Conservation (phyloP, 2,113 vertebrate genomes). For the Noturus placidus region DNA sequence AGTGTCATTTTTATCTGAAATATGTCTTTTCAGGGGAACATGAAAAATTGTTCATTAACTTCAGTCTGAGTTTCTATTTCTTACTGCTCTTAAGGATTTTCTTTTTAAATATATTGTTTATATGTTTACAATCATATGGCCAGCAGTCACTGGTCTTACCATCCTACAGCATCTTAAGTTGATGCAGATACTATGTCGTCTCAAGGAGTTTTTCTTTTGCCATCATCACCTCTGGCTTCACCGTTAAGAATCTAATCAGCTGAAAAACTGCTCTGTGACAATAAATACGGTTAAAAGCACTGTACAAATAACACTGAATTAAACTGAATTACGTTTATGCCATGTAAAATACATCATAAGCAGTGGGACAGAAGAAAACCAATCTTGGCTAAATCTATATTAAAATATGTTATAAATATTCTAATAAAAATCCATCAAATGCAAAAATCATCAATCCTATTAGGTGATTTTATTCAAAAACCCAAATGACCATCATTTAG, state of each 20-base stretch:
- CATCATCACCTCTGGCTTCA: neutral
- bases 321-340: conserved; percentile 7
- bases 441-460: neutral
- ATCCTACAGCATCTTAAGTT: neutral
- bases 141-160: neutral
- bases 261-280: neutral
- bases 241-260: conserved; percentile 5
- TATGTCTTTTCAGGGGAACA: neutral
- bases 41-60: neutral
- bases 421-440: conserved; percentile 5
- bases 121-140: neutral
- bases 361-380: neutral
- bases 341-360: neutral
- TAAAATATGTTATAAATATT: neutral
- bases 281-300: conserved; percentile 17
- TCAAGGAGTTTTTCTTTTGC: neutral
- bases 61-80: neutral
- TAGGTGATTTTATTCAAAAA: neutral
- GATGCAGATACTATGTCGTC: too few species aligned
- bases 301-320: neutral
- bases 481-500: conserved; percentile 22
- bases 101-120: neutral
- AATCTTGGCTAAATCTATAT: neutral
- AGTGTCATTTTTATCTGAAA: neutral
- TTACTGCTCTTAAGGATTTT: neutral